Base-by-base conservation (phyloP, 2,888 invertebrate genomes). In the Linnaemya tessellans region DNA sequence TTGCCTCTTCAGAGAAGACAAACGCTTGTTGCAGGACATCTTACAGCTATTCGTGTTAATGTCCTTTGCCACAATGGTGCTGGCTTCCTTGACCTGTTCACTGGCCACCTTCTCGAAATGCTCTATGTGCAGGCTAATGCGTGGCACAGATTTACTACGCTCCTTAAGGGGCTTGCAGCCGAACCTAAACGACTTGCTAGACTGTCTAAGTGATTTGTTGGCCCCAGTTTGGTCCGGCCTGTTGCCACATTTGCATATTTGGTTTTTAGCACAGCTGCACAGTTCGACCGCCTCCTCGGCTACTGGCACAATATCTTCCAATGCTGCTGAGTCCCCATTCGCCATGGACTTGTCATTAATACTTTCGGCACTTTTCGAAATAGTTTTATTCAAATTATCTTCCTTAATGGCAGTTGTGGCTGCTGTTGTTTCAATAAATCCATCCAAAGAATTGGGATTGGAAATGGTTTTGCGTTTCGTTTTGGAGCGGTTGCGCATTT, bases 1-100 rank as follows among this genome's bases (percentile, higher is more conserved):
- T 87, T 94, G 95, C 89, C 95, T 95, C 89, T 95, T 96, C 67
- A 95, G 91, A 13, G 94, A 94, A n/a, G 94, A 94, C 88, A 95
- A 95, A 90, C 95, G 94, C 92, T 95, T 95, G 90, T 95, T 95
- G 15, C 18, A 9, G 91, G 95, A 93, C 15, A 95, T 94, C 93
- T 96, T 96, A 58, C 94, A 93, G 87, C 94, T 95, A 89, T 95
- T 96, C 93, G 94, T 94, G 90, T 94, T 94, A 87, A 94, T 15
- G 2, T 82, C 82, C 20, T 71, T 82, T 5, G 58, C 1, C 10
- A n/a, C n/a, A n/a, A n/a, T 30, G 0, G 35, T 18, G 3, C 4
- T 20, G 88, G 10, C 13, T 88, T 85, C 86, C 80, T 90, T 90
- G 11, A 88, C 90, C 18, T 89, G 88, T 35, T 88, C 88, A 4